Evolutionary conservation across 1,140 invertebrate species (phyloP).

Genomic region (Lepidurus arcticus): DNA sequence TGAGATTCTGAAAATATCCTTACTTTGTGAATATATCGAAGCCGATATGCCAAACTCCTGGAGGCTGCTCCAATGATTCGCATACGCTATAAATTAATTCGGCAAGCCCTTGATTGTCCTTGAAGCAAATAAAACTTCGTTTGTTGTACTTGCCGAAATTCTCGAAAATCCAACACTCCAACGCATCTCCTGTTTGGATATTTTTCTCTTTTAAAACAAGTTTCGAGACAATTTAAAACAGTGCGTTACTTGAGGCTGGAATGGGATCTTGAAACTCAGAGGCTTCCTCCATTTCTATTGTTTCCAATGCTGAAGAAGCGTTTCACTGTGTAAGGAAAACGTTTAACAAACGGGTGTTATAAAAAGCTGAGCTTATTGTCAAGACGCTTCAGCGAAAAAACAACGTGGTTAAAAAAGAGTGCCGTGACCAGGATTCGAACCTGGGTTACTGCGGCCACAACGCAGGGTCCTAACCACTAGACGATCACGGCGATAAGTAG

Average conservation of each 20-base stretch:
- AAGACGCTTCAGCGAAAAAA: not conserved
- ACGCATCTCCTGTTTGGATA: not conserved
- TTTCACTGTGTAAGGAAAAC: too few relatives aligned
- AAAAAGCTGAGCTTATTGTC: not conserved
- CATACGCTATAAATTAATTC: conserved; percentile 17
- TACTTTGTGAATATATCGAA: conserved; percentile 23
- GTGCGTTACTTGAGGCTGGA: too few relatives aligned
- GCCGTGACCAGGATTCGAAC: conserved; percentile 91
- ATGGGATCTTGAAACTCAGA: too few relatives aligned
- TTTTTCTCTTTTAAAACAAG: too few relatives aligned
- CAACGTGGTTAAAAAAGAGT: conserved; percentile 46
- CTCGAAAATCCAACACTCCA: not conserved
- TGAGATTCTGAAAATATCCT: not conserved
- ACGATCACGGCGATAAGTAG: conserved; percentile 65
- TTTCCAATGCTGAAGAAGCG: too few relatives aligned
- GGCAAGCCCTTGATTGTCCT: not conserved
- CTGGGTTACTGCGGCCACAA: conserved; percentile 89
- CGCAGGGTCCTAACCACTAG: conserved; percentile 87
- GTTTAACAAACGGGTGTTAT: not conserved
- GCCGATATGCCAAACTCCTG: not conserved
- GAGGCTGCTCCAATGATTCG: conserved; percentile 13
- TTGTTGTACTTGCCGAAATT: not conserved
- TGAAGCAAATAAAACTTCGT: not conserved
- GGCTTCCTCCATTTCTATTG: too few relatives aligned
- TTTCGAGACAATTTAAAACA: too few relatives aligned